Evolutionary conservation across 1,140 invertebrate genomes (phyloP), one percentile per base, ranked within the genome.

Genomic region (Cepaea nemoralis): DNA sequence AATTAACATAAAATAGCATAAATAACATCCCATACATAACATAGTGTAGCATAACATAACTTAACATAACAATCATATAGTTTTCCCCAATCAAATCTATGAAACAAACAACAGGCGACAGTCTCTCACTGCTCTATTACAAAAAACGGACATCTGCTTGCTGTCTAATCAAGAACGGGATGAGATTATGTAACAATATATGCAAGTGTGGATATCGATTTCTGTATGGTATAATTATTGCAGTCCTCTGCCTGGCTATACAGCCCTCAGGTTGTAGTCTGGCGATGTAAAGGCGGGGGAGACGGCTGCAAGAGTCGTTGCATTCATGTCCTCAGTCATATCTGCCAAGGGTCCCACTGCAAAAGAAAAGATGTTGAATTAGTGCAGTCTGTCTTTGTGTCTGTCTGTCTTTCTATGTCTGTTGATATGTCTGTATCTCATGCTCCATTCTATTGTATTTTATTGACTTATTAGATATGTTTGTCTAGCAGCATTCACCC

Each of bases 191-290:
- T 0, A 90, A 80, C 27, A 90, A 80, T 0, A 85, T 71, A 55
- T 83, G 71, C 19, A 90, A 82, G 59, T 90, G 89, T 0, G 92
- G 90, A 82, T 94, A 80, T n/a, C 89, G 82, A 82, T 88, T 83
- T 45, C 89, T 75, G 74, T 86, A 90, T 14, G 88, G 87, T n/a
- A 90, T 84, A 24, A 90, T 86, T n/a, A 90, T 85, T 14, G 87
- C 87, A 0, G 87, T 94, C 77, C 84, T 85, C 71, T 95, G 95
- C 14, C 93, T 88, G 3, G 96, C 92, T 76, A 93, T 92, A 90
- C 97, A 98, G 45, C 94, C 88, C 16, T 91, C 90, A 0, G 96
- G 96, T 69, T 91, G 91, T 93, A 94, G 96, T 84, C 93, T 93
- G 0, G 96, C 96, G 14, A 96, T 97, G n/a, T 31, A 19, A 78